Evolutionary conservation across 2,797 vertebrate species (phyloP).

Genomic region (Antennarius maculatus): DNA sequence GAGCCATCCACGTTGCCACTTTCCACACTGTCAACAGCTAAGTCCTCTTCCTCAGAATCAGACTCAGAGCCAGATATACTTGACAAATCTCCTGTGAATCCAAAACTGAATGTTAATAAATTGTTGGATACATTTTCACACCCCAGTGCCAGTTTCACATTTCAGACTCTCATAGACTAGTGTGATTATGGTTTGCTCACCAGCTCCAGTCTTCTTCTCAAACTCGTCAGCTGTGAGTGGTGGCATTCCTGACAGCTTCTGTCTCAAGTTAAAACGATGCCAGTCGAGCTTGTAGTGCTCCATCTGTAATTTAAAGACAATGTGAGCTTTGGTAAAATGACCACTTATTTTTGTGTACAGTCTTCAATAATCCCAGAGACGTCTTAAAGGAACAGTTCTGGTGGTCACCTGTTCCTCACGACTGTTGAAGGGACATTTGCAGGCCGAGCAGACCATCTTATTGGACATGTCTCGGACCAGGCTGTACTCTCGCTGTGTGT

Average conservation of each 20-base stretch:
- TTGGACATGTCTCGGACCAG: slow-evolving; percentile 77
- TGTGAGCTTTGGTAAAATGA: background rate
- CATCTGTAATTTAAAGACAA: slow-evolving; percentile 70
- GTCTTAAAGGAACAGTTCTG: rapidly evolving
- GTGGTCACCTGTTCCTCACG: slow-evolving; percentile 88
- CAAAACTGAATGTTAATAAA: background rate
- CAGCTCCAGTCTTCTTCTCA: slow-evolving; percentile 86
- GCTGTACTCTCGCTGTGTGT: slow-evolving; percentile 26
- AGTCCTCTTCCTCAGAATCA: slow-evolving; percentile 66
- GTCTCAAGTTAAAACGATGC: slow-evolving; percentile 96
- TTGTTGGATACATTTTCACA: background rate
- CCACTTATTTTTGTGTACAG: background rate
- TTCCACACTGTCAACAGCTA: slow-evolving; percentile 68
- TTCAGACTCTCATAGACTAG: background rate
- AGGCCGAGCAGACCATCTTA: slow-evolving; percentile 87
- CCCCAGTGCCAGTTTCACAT: background rate
- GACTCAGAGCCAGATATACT: slow-evolving; percentile 96
- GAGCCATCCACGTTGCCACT: slow-evolving; percentile 52
- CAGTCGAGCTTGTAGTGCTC: slow-evolving; percentile 97
- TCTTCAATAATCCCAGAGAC: background rate
- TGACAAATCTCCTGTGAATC: slow-evolving; percentile 88
- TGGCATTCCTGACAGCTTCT: slow-evolving; percentile 79
- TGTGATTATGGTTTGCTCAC: slow-evolving; percentile 60
- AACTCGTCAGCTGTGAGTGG: slow-evolving; percentile 85
- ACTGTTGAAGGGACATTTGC: slow-evolving; percentile 83